These are phyloP conservation scores for Fopius arisanus DNA, from an alignment of 1,140 invertebrate genomes.

Conservation along the genomic window DNA sequence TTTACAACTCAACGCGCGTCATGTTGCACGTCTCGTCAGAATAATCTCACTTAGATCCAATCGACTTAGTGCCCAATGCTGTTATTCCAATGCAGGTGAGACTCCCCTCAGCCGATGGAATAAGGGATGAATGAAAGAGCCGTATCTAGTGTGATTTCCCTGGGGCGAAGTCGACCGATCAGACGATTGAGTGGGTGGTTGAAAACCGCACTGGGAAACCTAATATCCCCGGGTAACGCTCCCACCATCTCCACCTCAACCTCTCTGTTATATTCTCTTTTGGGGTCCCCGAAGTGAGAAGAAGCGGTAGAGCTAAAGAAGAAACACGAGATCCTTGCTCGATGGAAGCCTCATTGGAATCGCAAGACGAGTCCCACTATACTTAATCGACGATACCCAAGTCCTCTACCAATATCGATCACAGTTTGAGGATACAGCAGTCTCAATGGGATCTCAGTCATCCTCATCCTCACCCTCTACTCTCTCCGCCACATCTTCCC, in stretches of 20 bases:
- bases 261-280: slow-evolving; percentile 14
- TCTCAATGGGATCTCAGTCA: not conserved
- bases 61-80: not conserved
- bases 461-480: not conserved
- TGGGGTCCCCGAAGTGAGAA: slow-evolving; percentile 1
- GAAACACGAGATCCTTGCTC: slow-evolving; percentile 21
- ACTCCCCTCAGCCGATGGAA: slow-evolving; percentile 32
- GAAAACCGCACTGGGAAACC: slow-evolving; percentile 64
- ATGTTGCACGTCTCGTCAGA: not conserved
- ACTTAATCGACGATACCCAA: slow-evolving; percentile 28
- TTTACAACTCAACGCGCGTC: not conserved
- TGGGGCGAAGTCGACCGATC: slow-evolving; percentile 62
- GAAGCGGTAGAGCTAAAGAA: not conserved
- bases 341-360: slow-evolving; percentile 17
- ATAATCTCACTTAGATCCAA: slow-evolving; percentile 22
- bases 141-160: slow-evolving; percentile 64
- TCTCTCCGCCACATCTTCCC: not conserved
- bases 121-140: slow-evolving; percentile 4
- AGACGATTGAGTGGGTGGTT: slow-evolving; percentile 63
- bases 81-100: not conserved
- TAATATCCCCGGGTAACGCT: slow-evolving; percentile 55
- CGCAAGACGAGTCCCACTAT: not conserved
- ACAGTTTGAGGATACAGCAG: not conserved
- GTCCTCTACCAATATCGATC: not conserved
- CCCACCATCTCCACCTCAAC: not conserved